phyloP scores from a whole-genome alignment of 1,140 invertebrate genomes.

The Ladona fulva region DNA sequence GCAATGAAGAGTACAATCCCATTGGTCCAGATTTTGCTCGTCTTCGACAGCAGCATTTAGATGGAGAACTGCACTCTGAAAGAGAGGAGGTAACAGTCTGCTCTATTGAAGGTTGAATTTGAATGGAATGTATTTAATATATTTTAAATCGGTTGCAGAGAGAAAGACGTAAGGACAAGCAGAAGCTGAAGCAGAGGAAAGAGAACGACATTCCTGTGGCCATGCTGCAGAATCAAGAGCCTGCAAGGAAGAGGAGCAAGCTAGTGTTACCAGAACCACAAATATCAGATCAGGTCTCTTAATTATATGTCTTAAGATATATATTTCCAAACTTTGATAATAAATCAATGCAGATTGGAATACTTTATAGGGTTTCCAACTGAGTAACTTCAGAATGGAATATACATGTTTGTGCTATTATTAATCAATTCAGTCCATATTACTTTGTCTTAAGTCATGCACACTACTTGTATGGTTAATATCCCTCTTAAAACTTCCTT shows the following conservation, averaged over 20 bases:
- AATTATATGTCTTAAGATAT: too few species aligned
- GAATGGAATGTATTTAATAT: conserved; percentile 17
- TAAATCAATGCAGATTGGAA: too few species aligned
- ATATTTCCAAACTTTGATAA: too few species aligned
- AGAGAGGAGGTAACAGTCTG: conserved; percentile 62
- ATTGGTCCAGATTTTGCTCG: conserved; percentile 80
- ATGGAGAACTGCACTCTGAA: conserved; percentile 81
- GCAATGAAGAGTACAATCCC: conserved; percentile 79
- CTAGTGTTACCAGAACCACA: conserved; percentile 93
- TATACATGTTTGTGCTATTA: too few species aligned
- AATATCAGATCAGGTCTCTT: conserved; percentile 75
- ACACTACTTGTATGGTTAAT: too few species aligned
- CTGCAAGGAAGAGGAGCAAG: conserved; percentile 88
- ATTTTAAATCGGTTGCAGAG: conserved; percentile 32
- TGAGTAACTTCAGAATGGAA: too few species aligned
- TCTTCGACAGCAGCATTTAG: conserved; percentile 84
- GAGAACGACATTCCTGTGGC: conserved; percentile 92
- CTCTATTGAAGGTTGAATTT: background rate
- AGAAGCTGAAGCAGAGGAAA: conserved; percentile 87
- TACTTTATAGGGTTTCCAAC: too few species aligned
- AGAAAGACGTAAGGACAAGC: conserved; percentile 81
- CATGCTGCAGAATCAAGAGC: conserved; percentile 84
- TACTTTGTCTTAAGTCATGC: too few species aligned
- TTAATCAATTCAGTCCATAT: too few species aligned
- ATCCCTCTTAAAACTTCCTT: too few species aligned